A percentile compares a stretch with the other conserved stretches of the same genome.
phyloP scores from a whole-genome alignment of 2,797 vertebrate species.

The Scolopax bukidnonensis region DNA sequence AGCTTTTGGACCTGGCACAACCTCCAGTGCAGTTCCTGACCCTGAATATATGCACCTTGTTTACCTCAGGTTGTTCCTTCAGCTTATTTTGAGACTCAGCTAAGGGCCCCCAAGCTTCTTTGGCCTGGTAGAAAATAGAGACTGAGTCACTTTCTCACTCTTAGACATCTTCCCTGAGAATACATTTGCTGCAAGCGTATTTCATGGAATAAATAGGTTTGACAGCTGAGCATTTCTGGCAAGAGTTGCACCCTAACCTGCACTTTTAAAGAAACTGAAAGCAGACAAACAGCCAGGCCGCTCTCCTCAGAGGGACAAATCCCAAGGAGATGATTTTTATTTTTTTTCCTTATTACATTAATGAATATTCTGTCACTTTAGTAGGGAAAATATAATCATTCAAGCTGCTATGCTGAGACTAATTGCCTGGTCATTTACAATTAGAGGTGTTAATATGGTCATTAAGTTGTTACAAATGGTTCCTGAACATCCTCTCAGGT shows the following conservation, averaged over 20 bases:
- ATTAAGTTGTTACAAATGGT: neutral
- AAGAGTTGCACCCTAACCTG: neutral
- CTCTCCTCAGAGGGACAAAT: neutral
- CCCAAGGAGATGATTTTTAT: neutral
- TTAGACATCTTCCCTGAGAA: neutral
- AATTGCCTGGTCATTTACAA: conserved; percentile 41
- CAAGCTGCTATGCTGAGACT: conserved; percentile 15
- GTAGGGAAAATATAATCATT: conserved; percentile 22
- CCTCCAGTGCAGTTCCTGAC: neutral
- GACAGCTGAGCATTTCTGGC: conserved; percentile 4
- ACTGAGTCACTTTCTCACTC: neutral
- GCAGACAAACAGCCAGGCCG: neutral
- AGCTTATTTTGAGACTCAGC: neutral
- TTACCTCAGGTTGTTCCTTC: neutral
- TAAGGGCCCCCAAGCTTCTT: neutral
- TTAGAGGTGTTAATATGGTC: conserved; percentile 31
- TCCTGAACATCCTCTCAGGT: neutral
- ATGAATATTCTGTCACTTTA: conserved; percentile 49
- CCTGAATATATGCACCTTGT: neutral
- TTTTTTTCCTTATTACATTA: neutral
- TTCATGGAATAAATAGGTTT: conserved; percentile 13
- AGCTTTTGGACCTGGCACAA: neutral
- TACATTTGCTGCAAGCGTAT: neutral
- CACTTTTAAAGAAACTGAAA: neutral
- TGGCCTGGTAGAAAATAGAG: neutral